phyloP scores from a whole-genome alignment of 2,113 vertebrate genomes.

The Rhynchomys soricoides region DNA sequence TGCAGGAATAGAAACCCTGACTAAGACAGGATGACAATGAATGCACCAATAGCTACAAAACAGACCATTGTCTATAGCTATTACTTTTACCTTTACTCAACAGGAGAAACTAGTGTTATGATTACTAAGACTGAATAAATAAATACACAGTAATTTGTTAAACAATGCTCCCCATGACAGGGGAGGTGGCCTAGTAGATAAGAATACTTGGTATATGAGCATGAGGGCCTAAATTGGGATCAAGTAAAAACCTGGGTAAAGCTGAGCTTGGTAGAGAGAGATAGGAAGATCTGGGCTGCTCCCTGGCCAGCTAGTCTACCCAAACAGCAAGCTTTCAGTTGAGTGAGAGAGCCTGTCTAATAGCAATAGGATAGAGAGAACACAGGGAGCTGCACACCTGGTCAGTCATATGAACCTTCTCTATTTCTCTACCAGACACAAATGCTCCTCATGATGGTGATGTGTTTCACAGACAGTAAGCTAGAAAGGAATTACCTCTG shows the following conservation, averaged over 20 bases:
- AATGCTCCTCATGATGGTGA: not conserved
- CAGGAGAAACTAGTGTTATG: not conserved
- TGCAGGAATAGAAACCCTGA: too few relatives aligned
- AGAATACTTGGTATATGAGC: not conserved
- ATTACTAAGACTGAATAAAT: not conserved
- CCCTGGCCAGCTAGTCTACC: not conserved
- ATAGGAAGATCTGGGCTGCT: not conserved
- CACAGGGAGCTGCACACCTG: not conserved
- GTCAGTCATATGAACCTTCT: too few relatives aligned
- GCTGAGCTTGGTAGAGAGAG: not conserved
- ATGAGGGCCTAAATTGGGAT: not conserved
- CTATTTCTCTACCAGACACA: not conserved
- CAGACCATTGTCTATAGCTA: not conserved
- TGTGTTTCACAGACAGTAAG: fast-evolving
- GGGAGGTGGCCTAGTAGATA: not conserved
- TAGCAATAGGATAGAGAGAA: not conserved
- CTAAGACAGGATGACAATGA: not conserved
- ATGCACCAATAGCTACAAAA: not conserved
- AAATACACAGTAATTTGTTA: not conserved
- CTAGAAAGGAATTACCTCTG: not conserved
- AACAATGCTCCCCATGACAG: not conserved
- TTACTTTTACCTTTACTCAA: not conserved
- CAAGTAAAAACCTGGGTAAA: not conserved
- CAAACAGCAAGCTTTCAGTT: not conserved
- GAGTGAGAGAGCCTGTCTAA: not conserved